Base-by-base conservation (phyloP, 2,888 invertebrate species). In the Amorpha juglandis region DNA sequence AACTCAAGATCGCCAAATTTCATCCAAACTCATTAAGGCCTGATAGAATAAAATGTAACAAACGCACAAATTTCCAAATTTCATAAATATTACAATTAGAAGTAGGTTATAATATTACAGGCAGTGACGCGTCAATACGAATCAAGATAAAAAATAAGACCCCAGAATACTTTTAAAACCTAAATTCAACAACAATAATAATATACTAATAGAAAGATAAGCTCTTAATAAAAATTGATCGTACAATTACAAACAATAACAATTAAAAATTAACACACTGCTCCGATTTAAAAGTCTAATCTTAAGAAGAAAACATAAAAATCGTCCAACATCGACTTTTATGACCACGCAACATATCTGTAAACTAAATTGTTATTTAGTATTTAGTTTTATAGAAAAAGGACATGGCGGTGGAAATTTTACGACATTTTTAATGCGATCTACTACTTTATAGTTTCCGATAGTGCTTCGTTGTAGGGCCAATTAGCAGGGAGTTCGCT, bases 391-490 rank as follows among this genome's bases (percentile, higher is more conserved):
- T 78, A 72, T 72, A 70, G 69, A 66, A 71, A 68, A 69, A 74
- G 70, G 71, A 71, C 74, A 74, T 74, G 73, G 70, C 69, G 67
- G 67, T 70, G 74, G 76, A 73, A 73, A 71, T 72, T 78, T 80
- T 78, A 78, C 75, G 74, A 77, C 70, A 35, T 70, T 63, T 69
- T 68, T 58, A 58, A 58, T 58, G 58, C 12, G 38, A 12, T 58
- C 63, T 62, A 71, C 69, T 78, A 80, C 73, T 79, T 79, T 80
- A 79, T 72, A 75, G 77, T 78, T 79, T 79, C 78, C 80, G 78
- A 76, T 78, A 71, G 50, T 50, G 19, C 69, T 58, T 66, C 67
- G 58, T 64, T 64, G 66, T 52, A 69, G 67, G 58, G 19, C 58
- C 58, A 58, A 58, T 58, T 58, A 58, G 58, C 58, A 19, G 19